A percentile compares a stretch with the other conserved stretches of the same genome.
Evolutionary conservation across 1,140 invertebrate genomes (phyloP).

Genomic region (Zaprionus nigranus): DNA sequence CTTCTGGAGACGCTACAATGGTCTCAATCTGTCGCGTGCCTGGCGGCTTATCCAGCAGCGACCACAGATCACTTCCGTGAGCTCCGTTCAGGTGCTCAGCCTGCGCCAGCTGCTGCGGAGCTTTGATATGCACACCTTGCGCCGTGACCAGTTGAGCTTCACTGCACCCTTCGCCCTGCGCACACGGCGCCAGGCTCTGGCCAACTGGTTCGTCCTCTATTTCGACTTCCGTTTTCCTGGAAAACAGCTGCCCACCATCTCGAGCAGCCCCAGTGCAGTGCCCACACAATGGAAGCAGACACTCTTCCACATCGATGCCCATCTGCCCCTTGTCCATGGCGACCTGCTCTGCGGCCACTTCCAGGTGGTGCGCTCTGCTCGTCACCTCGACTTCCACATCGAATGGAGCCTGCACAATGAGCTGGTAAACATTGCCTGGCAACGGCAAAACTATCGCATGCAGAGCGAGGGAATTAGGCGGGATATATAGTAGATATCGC

Average conservation of each 20-base stretch:
- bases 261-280: slow-evolving; percentile 25
- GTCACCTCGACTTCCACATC: slow-evolving; percentile 49
- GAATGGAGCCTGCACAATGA: slow-evolving; percentile 32
- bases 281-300: slow-evolving; percentile 50
- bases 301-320: slow-evolving; percentile 43
- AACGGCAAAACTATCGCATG: slow-evolving; percentile 53
- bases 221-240: slow-evolving; percentile 40
- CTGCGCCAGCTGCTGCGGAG: slow-evolving; percentile 25
- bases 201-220: slow-evolving; percentile 36
- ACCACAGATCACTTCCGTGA: slow-evolving; percentile 7
- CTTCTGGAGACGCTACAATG: slow-evolving; percentile 27
- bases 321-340: slow-evolving; percentile 27
- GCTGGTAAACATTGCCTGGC: slow-evolving; percentile 14
- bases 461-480: slow-evolving; percentile 5
- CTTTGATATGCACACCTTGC: slow-evolving; percentile 31
- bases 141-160: slow-evolving; percentile 32
- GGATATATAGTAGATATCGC: background rate
- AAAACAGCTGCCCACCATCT: background rate
- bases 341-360: slow-evolving; percentile 23
- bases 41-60: background rate
- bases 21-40: slow-evolving; percentile 30
- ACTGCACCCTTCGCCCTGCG: slow-evolving; percentile 20
- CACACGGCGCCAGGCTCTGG: slow-evolving; percentile 17
- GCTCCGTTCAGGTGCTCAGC: slow-evolving; percentile 11
- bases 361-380: background rate